Evolutionary conservation across 2,888 invertebrate species (phyloP), one percentile per base, ranked within the genome.

Genomic region (Campoplex nolae): DNA sequence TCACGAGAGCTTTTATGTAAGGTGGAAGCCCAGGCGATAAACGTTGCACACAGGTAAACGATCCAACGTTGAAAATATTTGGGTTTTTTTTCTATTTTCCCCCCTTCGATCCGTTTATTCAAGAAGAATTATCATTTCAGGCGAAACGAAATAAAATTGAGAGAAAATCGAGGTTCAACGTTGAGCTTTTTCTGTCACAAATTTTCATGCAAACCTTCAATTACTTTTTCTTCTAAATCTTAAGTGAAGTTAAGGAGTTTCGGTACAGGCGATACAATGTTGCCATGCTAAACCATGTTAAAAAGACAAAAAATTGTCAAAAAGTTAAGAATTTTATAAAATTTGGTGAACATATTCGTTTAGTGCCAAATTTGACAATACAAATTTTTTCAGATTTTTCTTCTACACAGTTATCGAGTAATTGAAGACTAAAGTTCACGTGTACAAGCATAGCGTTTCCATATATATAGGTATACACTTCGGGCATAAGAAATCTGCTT

Each of bases 1-100:
- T 58, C 54, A 28, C 23, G 54, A 68, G 78, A 68, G 78, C 78
- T 78, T 78, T 62, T 32, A 67, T 13, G 42, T 38, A 51, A 70
- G 16, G 68, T 23, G 38, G 28, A 77, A 11, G 32, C 48, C 65
- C 62, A 13, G 8, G 48, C 38, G 58, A 51, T 23, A n/a, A 51
- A 51, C 58, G n/a, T 23, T 42, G 42, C 71, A 3, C 48, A 18
- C 75, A 6, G 38, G 75, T 35, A 74, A 74, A 38, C 35, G 56
- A 6, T 56, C 38, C 38, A 32, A 3, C 11, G 35, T 32, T 8
- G 2, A 74, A 74, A 56, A 74, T 56, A 23, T 54, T 74, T 11
- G 3, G 11, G n/a, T 74, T 32, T 38, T 56, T 42, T 2, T 9
- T 28, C 3, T 23, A 23, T 23, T 23, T 23, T 23, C 23, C 23